phyloP scores from a whole-genome alignment of 2,888 invertebrate genomes.

The Protodeltote pygarga region DNA sequence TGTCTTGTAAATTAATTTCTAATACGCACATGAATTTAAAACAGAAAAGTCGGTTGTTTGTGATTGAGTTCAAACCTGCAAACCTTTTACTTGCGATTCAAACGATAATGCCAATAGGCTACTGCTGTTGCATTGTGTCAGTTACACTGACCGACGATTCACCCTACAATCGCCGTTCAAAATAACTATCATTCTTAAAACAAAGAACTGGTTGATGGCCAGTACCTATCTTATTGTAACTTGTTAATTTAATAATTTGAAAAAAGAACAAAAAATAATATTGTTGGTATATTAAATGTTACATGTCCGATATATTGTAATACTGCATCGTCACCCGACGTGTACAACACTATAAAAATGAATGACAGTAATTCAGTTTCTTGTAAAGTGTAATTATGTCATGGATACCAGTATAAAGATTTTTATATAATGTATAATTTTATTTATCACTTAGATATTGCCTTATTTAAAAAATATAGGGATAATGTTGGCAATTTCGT shows the following conservation, averaged over 20 bases:
- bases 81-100: no score
- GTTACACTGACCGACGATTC: conserved; percentile 1
- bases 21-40: no score
- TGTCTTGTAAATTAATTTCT: no score
- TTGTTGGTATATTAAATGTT: conserved; percentile 2
- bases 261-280: conserved; percentile 4
- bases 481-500: no score
- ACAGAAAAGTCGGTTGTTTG: no score
- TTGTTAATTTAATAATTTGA: conserved; percentile 14
- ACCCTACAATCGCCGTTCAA: conserved; percentile 3
- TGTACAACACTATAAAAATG: conserved; percentile 23
- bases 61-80: neutral
- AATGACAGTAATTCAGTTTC: conserved; percentile 25
- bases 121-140: no score
- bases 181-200: conserved; percentile 1
- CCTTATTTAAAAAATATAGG: no score
- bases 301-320: conserved; percentile 40
- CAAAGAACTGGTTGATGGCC: no score
- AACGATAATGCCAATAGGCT: no score
- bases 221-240: no score
- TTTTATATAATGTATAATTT: neutral
- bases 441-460: no score
- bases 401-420: conserved; percentile 2
- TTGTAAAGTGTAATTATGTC: neutral
- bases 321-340: conserved; percentile 40